A percentile compares a stretch with the other conserved stretches of the same genome.
phyloP scores from a whole-genome alignment of 2,113 vertebrate genomes.

The Gorsachius goisagi region DNA sequence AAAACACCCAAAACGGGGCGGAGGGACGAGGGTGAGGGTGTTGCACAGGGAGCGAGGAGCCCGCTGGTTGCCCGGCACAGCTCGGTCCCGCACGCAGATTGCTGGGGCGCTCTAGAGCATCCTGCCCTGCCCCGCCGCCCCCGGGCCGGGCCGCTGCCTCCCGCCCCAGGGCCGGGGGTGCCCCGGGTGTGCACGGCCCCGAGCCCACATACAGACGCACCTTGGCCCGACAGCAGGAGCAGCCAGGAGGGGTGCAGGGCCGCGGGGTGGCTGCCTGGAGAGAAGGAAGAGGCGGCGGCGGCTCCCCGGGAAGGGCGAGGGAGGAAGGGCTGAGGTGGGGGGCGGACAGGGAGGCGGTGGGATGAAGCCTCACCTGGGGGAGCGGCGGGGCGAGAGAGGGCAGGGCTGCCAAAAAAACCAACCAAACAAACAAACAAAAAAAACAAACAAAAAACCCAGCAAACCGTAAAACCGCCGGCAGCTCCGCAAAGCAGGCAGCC shows the following conservation, averaged over 20 bases:
- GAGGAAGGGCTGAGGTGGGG: neutral
- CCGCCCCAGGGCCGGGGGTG: too few species aligned
- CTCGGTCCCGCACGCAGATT: neutral
- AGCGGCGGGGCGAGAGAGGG: neutral
- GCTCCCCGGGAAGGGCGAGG: neutral
- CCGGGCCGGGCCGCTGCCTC: neutral
- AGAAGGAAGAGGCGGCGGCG: neutral
- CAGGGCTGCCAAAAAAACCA: neutral
- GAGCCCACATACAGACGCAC: neutral
- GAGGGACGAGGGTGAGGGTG: neutral
- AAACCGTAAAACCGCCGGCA: neutral
- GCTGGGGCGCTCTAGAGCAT: neutral
- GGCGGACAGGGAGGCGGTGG: neutral
- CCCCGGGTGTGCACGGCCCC: neutral
- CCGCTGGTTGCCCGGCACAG: neutral
- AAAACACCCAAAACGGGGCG: neutral
- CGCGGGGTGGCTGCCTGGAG: neutral
- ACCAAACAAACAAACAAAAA: too few species aligned
- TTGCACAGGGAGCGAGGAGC: neutral
- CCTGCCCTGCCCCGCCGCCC: neutral
- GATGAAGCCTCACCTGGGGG: neutral
- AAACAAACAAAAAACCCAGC: neutral
- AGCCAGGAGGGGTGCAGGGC: neutral
- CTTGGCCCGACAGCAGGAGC: neutral
- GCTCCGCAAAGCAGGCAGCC: slow-evolving; percentile 28